A percentile compares a stretch with the other conserved stretches of the same genome.
Conservation (phyloP, 2,113 vertebrate species). For the Ivindomyrus marchei region DNA sequence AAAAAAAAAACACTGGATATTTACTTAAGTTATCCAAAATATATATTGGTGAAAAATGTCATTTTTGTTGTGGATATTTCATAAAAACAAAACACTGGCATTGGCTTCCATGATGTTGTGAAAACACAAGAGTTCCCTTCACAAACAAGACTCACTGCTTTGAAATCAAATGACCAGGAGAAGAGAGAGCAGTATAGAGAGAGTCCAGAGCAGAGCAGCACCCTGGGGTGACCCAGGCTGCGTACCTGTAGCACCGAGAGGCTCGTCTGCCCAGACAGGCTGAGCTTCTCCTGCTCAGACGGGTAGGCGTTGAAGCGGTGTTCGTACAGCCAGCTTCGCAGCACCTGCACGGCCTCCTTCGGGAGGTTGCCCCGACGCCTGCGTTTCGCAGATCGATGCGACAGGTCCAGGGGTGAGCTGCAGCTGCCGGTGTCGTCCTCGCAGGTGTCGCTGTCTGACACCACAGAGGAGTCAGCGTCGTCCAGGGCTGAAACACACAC, state of each 20-base stretch:
- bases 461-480: constrained; percentile 60
- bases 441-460: constrained; percentile 82
- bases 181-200: not conserved
- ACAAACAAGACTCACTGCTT: not conserved
- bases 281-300: constrained; percentile 88
- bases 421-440: constrained; percentile 68
- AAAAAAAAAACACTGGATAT: not conserved
- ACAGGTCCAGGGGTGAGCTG: constrained; percentile 54
- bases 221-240: not conserved
- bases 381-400: constrained; percentile 68
- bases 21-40: not conserved
- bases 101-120: not conserved
- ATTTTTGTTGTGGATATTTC: not conserved
- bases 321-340: constrained; percentile 87
- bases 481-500: constrained; percentile 43
- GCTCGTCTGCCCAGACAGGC: constrained; percentile 79
- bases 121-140: not conserved
- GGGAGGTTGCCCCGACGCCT: constrained; percentile 86
- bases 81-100: not conserved
- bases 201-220: not conserved
- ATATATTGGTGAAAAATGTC: not conserved
- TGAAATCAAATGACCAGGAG: not conserved
- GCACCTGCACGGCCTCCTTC: constrained; percentile 85
- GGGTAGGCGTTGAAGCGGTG: constrained; percentile 95
- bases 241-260: constrained; percentile 89